Evolutionary conservation across 2,888 invertebrate genomes (phyloP).

Genomic region (Conus canariensis): DNA sequence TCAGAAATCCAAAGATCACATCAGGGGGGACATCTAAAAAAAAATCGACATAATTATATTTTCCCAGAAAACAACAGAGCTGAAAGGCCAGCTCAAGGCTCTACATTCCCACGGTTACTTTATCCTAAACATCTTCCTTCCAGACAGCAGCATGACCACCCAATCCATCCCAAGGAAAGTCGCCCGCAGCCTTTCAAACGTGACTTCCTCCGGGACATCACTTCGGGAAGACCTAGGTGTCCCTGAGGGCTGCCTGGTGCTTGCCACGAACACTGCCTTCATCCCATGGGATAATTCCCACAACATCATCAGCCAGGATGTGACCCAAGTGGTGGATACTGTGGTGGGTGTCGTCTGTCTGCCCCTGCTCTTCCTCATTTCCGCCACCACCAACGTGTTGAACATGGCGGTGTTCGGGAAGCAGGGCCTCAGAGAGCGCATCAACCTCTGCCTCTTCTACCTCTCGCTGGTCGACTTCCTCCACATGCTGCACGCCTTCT

Average conservation of each 20-base stretch:
- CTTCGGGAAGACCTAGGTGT: background rate
- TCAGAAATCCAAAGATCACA: too few species aligned
- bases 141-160: too few species aligned
- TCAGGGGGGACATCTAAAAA: too few species aligned
- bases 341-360: background rate
- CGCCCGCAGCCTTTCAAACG: too few species aligned
- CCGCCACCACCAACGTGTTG: background rate
- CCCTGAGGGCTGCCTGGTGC: background rate
- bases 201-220: too few species aligned
- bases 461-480: background rate
- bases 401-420: slow-evolving; percentile 26
- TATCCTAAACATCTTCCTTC: too few species aligned
- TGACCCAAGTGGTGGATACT: background rate
- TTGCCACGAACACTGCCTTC: background rate
- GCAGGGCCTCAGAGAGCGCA: slow-evolving; percentile 1
- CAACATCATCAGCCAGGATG: background rate
- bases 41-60: too few species aligned
- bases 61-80: too few species aligned
- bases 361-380: slow-evolving; percentile 2
- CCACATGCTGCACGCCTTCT: background rate
- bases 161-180: too few species aligned
- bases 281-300: background rate
- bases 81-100: too few species aligned
- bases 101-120: too few species aligned
- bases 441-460: slow-evolving; percentile 16